These are phyloP conservation scores for Panthera uncia DNA, from an alignment of 2,113 vertebrate genomes.

Conservation along the genomic window DNA sequence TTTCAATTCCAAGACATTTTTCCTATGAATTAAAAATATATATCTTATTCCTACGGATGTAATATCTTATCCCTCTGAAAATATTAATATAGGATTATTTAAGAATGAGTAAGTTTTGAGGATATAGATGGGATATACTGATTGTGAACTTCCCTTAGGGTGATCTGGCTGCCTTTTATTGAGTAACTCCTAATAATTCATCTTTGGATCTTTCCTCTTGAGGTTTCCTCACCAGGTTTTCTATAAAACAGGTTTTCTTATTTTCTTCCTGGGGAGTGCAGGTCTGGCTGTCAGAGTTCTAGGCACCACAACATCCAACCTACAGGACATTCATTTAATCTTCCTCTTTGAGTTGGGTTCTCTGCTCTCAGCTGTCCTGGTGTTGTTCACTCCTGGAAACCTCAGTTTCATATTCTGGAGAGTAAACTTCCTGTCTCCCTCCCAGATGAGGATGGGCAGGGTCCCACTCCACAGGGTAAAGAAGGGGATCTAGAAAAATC, in stretches of 20 bases:
- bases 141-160: not conserved
- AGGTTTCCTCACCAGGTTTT: not conserved
- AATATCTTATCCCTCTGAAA: not conserved
- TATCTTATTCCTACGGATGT: not conserved
- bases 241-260: not conserved
- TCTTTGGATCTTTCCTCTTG: not conserved
- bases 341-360: not conserved
- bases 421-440: not conserved
- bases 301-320: not conserved
- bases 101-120: not conserved
- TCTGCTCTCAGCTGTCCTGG: not conserved
- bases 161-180: not conserved
- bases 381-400: not conserved
- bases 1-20: slow-evolving; percentile 22
- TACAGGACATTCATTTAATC: not conserved
- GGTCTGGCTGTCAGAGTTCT: not conserved
- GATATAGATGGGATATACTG: not conserved
- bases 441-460: not conserved
- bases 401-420: not conserved
- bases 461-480: too few species aligned
- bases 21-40: slow-evolving; percentile 3
- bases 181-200: not conserved
- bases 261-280: not conserved
- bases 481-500: not conserved
- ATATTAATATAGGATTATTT: not conserved